phyloP scores from a whole-genome alignment of 2,797 vertebrate species.

The Heteromormyrus szaboi region DNA sequence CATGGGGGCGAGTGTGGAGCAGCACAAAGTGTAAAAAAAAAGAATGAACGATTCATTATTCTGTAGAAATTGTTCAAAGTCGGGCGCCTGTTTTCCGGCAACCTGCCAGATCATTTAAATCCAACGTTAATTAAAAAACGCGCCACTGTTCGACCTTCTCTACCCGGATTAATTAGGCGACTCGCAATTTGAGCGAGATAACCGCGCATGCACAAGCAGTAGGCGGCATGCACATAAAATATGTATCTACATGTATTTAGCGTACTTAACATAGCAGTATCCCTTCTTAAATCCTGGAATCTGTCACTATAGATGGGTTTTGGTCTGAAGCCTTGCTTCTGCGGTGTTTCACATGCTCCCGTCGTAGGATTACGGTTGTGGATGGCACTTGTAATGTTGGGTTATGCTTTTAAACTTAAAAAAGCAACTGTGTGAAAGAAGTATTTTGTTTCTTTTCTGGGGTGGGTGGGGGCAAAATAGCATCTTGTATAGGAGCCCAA shows the following conservation, averaged over 20 bases:
- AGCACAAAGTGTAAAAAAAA: conserved; percentile 53
- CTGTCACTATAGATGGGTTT: neutral
- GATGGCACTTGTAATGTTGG: neutral
- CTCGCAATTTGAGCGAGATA: conserved; percentile 47
- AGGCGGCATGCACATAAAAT: conserved; percentile 32
- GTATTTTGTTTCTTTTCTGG: neutral
- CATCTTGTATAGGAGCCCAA: neutral
- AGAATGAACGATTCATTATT: conserved; percentile 60
- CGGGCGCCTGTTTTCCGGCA: conserved; percentile 53
- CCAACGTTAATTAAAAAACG: conserved; percentile 61
- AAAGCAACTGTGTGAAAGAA: neutral
- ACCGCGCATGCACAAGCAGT: conserved; percentile 37
- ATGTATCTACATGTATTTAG: conserved; percentile 44
- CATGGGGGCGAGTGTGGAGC: conserved; percentile 60
- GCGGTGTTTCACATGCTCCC: neutral
- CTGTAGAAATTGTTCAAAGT: conserved; percentile 66
- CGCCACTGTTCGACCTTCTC: conserved; percentile 51
- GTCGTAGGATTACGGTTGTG: neutral
- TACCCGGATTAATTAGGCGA: conserved; percentile 60
- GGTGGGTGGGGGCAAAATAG: neutral
- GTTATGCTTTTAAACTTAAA: neutral
- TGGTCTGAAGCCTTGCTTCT: conserved; percentile 25
- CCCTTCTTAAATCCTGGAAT: conserved; percentile 17
- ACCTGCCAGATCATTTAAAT: conserved; percentile 64
- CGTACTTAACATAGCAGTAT: conserved; percentile 34